These are phyloP conservation scores for Sisor rabdophorus DNA, from an alignment of 2,113 vertebrate species.

Conservation along the genomic window DNA sequence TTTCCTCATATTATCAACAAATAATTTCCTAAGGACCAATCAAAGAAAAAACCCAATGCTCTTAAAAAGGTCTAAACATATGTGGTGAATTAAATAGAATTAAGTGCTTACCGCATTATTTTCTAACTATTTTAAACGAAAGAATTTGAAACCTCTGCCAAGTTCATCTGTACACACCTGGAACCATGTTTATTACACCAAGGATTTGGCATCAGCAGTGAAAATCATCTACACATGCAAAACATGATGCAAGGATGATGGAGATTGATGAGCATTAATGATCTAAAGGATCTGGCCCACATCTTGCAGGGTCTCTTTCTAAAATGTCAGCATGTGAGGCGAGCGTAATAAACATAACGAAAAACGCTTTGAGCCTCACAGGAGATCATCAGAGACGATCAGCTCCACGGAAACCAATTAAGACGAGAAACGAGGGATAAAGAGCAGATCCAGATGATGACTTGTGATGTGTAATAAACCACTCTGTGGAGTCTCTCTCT, in stretches of 20 bases:
- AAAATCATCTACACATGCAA: not conserved
- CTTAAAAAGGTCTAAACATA: no score
- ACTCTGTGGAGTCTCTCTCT: constrained; percentile 35
- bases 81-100: no score
- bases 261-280: constrained; percentile 17
- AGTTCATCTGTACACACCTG: not conserved
- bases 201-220: not conserved
- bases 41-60: no score
- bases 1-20: no score
- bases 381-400: constrained; percentile 29
- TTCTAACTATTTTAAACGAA: no score
- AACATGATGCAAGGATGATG: not conserved
- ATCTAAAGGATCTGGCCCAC: not conserved
- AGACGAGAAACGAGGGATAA: constrained; percentile 25
- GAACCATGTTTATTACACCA: not conserved
- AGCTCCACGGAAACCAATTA: constrained; percentile 53
- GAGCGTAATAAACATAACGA: not conserved
- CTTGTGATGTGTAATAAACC: constrained; percentile 43
- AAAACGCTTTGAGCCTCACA: constrained; percentile 20
- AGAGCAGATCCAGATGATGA: constrained; percentile 31
- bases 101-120: no score
- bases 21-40: no score
- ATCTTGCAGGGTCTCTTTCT: not conserved
- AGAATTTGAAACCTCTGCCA: no score
- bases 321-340: constrained; percentile 1